These are phyloP conservation scores for Neomorphus geoffroyi DNA, from an alignment of 2,797 vertebrate species.

Conservation along the genomic window DNA sequence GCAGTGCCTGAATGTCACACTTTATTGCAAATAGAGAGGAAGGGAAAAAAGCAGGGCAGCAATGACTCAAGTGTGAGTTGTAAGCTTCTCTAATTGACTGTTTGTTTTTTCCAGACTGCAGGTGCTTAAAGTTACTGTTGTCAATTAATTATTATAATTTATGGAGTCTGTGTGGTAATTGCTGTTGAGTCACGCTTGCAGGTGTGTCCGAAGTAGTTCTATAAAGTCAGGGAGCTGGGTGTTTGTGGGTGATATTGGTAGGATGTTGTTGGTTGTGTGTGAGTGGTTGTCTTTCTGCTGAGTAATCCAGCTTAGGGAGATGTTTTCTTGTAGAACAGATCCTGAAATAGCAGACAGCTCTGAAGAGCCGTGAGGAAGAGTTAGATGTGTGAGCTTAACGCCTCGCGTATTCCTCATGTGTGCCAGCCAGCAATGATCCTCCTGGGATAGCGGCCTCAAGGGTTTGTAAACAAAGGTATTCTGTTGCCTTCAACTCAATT, in stretches of 20 bases:
- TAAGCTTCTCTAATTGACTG: not conserved
- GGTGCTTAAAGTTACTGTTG: not conserved
- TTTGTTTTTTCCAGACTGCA: not conserved
- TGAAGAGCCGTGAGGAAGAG: not conserved
- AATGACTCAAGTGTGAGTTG: not conserved
- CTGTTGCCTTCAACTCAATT: not conserved
- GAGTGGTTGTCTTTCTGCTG: not conserved
- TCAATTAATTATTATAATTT: not conserved
- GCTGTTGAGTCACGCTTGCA: not conserved
- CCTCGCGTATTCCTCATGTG: accelerated
- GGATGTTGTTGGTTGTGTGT: accelerated
- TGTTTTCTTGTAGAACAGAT: accelerated
- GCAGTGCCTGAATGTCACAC: conserved; percentile 60
- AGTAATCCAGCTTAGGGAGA: not conserved
- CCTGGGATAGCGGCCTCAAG: not conserved
- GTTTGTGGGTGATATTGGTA: accelerated
- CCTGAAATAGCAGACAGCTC: not conserved
- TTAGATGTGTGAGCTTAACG: accelerated
- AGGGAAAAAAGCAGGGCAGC: not conserved
- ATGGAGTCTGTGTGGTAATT: not conserved
- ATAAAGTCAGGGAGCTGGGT: not conserved
- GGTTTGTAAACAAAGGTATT: not conserved
- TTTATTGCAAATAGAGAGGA: not conserved
- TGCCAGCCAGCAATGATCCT: not conserved
- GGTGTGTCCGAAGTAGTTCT: not conserved